phyloP scores from a whole-genome alignment of 2,888 invertebrate species.

The Tetheella fluctuosa region DNA sequence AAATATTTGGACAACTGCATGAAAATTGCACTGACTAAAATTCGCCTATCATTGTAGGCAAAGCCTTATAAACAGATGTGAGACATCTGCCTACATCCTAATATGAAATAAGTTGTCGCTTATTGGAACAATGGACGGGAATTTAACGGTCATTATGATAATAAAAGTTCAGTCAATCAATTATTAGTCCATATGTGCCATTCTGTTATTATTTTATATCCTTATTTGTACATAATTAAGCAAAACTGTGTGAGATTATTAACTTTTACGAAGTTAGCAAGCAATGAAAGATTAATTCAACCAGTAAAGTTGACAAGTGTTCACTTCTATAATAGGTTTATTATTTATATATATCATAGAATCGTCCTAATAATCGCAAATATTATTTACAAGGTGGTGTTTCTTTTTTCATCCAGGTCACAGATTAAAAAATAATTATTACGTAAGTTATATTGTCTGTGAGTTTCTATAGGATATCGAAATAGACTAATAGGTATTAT shows the following conservation, averaged over 20 bases:
- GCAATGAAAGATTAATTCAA: slow-evolving; percentile 4
- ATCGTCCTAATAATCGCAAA: background rate
- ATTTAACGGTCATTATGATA: slow-evolving; percentile 39
- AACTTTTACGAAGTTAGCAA: background rate
- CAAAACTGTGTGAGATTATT: background rate
- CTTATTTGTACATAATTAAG: slow-evolving; percentile 14
- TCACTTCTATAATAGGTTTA: background rate
- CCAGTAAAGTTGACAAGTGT: slow-evolving; percentile 1
- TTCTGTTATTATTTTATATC: slow-evolving; percentile 9
- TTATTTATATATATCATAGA: background rate
- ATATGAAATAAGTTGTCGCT: slow-evolving; percentile 26
- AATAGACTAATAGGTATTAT: too few species aligned
- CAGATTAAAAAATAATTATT: too few species aligned
- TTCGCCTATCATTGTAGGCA: slow-evolving; percentile 11
- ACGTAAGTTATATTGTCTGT: too few species aligned
- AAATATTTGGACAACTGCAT: background rate
- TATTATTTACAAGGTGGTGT: background rate
- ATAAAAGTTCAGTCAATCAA: slow-evolving; percentile 20
- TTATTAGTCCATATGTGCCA: slow-evolving; percentile 14
- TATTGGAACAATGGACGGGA: slow-evolving; percentile 36
- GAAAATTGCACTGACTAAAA: background rate
- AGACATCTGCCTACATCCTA: slow-evolving; percentile 39
- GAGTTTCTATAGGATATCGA: too few species aligned
- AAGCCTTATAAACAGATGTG: slow-evolving; percentile 38
- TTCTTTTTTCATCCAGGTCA: too few species aligned